Evolutionary conservation across 2,888 invertebrate genomes (phyloP), one percentile per base, ranked within the genome.

Genomic region (Nudaria mundana): DNA sequence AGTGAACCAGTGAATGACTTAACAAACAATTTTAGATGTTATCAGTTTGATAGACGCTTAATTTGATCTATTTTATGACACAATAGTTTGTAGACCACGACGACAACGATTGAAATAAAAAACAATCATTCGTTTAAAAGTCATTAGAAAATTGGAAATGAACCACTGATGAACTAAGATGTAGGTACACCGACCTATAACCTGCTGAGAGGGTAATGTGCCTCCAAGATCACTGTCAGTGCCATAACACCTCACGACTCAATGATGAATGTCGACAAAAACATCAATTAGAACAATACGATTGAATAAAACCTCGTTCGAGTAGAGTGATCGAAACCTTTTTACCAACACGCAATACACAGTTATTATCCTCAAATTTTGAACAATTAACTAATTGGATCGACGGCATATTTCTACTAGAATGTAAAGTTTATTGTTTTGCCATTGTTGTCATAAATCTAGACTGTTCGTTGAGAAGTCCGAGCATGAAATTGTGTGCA

Each of bases 401-500:
- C 60, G 63, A 52, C 48, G 44, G 61, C 60, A 62, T 57, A 69
- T 71, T 68, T 52, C 52, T 53, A 52, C 34, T 52, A 51, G 41
- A 48, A 51, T 50, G n/a, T n/a, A 44, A 32, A 43, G 42, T 38
- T 56, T 61, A 56, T 56, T 61, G 62, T 63, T 64, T 51, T 47
- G 51, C 52, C 45, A 71, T 75, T 75, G 74, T 76, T 70, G 45
- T 13, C 47, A 70, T 59, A 74, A 77, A 71, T 85, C 81, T 80
- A 73, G 78, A 76, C 71, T 72, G 72, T 80, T 85, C 84, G 75
- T 67, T 65, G 62, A 71, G 73, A 82, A 79, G 76, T 61, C 75
- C 70, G 75, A 72, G 80, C 87, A 85, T 87, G 85, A 86, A 88
- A 87, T 87, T 86, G 85, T 85, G 88, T 84, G 82, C 86, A 79